A percentile compares a stretch with the other conserved stretches of the same genome.
Conservation (phyloP, 2,797 vertebrate genomes). For the Sebastes itinus region DNA sequence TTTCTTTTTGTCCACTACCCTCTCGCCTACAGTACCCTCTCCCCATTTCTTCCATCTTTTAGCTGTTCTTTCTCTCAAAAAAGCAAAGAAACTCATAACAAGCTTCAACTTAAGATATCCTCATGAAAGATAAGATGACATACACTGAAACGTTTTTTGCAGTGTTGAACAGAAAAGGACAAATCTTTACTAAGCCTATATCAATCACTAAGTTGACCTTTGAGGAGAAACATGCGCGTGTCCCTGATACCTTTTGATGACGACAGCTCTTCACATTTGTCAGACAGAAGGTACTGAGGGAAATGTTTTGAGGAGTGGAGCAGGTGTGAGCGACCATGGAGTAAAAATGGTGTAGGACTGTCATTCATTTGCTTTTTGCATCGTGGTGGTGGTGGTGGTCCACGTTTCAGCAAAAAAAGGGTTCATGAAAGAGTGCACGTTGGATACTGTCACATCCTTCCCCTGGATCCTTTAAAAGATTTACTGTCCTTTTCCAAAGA, state of each 20-base stretch:
- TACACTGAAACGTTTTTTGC: conserved; percentile 33
- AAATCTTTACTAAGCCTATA: conserved; percentile 38
- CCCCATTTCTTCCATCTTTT: conserved; percentile 24
- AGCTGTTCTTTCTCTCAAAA: conserved; percentile 41
- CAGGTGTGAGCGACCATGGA: conserved; percentile 52
- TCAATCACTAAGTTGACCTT: conserved; percentile 31
- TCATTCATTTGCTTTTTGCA: conserved; percentile 49
- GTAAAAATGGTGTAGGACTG: conserved; percentile 37
- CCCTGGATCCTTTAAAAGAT: conserved; percentile 54
- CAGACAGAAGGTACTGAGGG: conserved; percentile 44
- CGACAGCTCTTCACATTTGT: conserved; percentile 65
- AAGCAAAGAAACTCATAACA: conserved; percentile 17
- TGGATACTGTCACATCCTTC: conserved; percentile 30
- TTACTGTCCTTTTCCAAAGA: conserved; percentile 56
- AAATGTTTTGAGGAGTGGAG: conserved; percentile 41
- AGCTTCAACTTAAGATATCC: conserved; percentile 24
- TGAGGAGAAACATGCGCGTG: conserved; percentile 46
- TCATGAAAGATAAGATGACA: conserved; percentile 22
- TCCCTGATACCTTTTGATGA: conserved; percentile 47
- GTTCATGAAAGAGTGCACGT: conserved; percentile 43
- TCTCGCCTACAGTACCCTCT: conserved; percentile 29
- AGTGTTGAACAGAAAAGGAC: conserved; percentile 21
- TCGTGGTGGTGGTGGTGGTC: conserved; percentile 39
- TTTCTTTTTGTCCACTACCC: conserved; percentile 11
- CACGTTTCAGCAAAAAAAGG: conserved; percentile 34